Evolutionary conservation across 2,113 vertebrate genomes (phyloP).

Genomic region (Platysternon megacephalum): DNA sequence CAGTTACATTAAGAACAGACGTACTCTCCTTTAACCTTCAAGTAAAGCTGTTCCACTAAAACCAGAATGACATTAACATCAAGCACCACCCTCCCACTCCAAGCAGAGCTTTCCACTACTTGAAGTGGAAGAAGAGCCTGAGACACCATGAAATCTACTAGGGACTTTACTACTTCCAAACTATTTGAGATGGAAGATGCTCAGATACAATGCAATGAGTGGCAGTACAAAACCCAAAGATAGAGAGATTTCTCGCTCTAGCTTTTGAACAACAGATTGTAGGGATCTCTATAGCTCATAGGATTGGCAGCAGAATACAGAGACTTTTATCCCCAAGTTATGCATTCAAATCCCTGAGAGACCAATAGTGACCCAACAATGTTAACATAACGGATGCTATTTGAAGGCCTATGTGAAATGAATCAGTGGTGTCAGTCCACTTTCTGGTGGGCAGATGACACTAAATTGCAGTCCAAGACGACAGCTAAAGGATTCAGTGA

Average conservation of each 20-base stretch:
- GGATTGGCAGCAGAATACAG: slow-evolving; percentile 57
- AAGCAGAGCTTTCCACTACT: slow-evolving; percentile 7
- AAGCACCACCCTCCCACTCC: background rate
- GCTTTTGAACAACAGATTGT: slow-evolving; percentile 3
- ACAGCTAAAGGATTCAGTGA: background rate
- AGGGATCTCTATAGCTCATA: slow-evolving; percentile 28
- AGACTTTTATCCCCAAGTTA: background rate
- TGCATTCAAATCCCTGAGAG: background rate
- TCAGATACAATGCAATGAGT: background rate
- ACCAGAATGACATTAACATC: background rate
- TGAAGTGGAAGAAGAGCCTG: slow-evolving; percentile 2
- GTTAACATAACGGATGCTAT: background rate
- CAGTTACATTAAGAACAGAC: background rate
- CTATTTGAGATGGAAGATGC: slow-evolving; percentile 14
- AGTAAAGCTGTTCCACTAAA: background rate
- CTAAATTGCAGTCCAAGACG: background rate
- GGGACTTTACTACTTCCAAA: background rate
- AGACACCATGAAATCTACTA: background rate
- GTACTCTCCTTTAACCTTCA: background rate
- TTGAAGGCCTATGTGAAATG: background rate
- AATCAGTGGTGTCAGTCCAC: background rate
- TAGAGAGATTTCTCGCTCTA: background rate
- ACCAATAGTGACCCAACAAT: slow-evolving; percentile 31
- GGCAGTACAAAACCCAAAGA: slow-evolving; percentile 23
- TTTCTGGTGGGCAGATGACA: background rate